Base-by-base conservation (phyloP, 2,888 invertebrate species). In the Ptychoptera albimana region DNA sequence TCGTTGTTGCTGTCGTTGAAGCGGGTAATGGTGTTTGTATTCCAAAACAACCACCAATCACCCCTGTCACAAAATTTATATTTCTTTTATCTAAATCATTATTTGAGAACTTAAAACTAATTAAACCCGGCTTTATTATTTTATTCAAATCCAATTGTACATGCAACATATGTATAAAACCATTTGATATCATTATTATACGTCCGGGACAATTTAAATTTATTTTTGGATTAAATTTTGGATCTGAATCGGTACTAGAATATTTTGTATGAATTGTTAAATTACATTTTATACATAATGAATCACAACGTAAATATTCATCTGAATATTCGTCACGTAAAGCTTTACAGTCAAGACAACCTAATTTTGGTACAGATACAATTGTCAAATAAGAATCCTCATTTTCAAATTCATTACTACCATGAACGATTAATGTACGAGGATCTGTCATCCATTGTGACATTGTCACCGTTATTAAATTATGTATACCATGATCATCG, bases 251-350 rank as follows among this genome's bases (percentile, higher is more conserved):
- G n/a, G 86, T 83, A 53, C 88, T 80, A 58, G 87, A 86, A 61
- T 91, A 89, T 59, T 85, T 86, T 52, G 89, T 88, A 64, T 94
- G 92, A 50, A 93, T 78, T 39, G 91, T 88, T 53, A 91, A 79
- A 58, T 91, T 88, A 61, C 94, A 93, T 57, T 82, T 79, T 46
- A 88, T 68, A 60, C 94, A 94, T 53, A 82, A 67, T 57, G 77
- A 75, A 43, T 79, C 73, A 54, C 76, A 74, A 53, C 76, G 76
- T 48, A 69, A 63, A 56, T 68, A 60, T 48, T 59, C 59, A 65
- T 72, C 71, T 15, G 52, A 48, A 63, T 69, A 67, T 49, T 64
- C 66, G 53, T 66, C 73, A 40, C 69, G 65, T 49, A 69, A 64
- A 46, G 70, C 68, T 45, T 70, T 70, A 57, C 76, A 76, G 60